A percentile compares a stretch with the other conserved stretches of the same genome.
Conservation (phyloP, 2,113 vertebrate species). For the Loxodonta africana region DNA sequence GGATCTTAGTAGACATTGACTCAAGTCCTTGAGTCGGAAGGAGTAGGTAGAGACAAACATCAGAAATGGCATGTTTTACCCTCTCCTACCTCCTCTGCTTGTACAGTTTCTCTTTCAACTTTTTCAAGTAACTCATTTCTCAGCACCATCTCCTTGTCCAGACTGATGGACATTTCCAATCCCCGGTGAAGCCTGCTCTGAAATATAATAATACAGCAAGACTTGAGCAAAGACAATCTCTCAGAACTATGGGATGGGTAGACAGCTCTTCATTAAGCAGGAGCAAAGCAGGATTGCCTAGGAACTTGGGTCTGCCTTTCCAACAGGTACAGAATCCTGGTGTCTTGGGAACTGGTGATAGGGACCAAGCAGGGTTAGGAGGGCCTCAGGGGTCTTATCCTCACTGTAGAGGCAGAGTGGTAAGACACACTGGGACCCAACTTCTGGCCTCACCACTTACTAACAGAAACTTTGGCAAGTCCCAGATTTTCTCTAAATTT, state of each 20-base stretch:
- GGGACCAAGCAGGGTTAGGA: too few species aligned
- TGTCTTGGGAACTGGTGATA: neutral
- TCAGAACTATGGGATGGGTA: rapidly evolving
- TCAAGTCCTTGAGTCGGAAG: neutral
- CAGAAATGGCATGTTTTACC: neutral
- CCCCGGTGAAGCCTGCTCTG: constrained; percentile 88
- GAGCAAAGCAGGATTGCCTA: neutral
- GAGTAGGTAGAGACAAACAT: neutral
- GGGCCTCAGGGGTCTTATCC: neutral
- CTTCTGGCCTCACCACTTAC: neutral
- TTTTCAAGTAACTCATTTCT: constrained; percentile 87
- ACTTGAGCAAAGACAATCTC: neutral
- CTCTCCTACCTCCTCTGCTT: constrained; percentile 88
- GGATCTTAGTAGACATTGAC: neutral
- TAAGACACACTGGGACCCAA: neutral
- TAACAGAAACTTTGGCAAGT: neutral
- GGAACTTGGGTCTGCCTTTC: neutral
- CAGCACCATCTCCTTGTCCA: constrained; percentile 86
- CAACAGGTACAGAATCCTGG: neutral
- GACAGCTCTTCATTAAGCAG: neutral
- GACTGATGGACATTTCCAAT: constrained; percentile 64
- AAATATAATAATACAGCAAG: constrained; percentile 57
- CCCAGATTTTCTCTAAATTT: neutral
- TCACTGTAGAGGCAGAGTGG: neutral
- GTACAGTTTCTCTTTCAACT: constrained; percentile 84